Conservation (phyloP, 2,113 vertebrate genomes). For the Peromyscus leucopus region DNA sequence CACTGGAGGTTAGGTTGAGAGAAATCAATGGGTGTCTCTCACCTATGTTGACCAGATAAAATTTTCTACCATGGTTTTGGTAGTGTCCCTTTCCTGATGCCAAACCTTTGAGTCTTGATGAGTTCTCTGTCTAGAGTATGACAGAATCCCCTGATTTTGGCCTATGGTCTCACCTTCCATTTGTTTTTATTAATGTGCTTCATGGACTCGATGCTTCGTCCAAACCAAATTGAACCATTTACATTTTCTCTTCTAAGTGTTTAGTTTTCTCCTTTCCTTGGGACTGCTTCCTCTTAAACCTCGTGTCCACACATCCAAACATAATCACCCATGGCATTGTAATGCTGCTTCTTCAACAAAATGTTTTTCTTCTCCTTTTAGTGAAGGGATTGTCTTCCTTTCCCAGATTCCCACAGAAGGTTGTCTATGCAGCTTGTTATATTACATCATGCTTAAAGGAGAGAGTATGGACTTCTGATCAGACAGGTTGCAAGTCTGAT, state of each 20-base stretch:
- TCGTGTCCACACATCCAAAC: neutral
- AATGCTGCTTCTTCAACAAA: neutral
- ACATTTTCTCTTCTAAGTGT: neutral
- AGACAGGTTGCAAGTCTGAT: neutral
- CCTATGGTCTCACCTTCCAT: neutral
- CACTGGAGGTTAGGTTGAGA: neutral
- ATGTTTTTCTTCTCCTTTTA: neutral
- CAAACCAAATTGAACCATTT: neutral
- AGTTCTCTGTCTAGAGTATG: neutral
- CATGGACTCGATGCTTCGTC: neutral
- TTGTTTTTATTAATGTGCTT: constrained; percentile 14
- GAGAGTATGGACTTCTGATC: neutral
- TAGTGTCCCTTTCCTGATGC: neutral
- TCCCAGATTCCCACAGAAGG: neutral
- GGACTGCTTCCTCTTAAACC: neutral
- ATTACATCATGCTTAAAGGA: neutral
- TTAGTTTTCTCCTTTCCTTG: constrained; percentile 23
- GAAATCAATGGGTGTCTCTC: too few relatives aligned
- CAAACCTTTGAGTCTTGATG: neutral
- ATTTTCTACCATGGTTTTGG: neutral
- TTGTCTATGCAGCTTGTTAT: neutral
- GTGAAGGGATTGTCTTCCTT: neutral
- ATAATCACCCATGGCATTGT: neutral
- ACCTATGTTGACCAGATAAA: neutral
- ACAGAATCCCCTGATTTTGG: neutral